phyloP scores from a whole-genome alignment of 2,113 vertebrate genomes.

The Sterna hirundo region DNA sequence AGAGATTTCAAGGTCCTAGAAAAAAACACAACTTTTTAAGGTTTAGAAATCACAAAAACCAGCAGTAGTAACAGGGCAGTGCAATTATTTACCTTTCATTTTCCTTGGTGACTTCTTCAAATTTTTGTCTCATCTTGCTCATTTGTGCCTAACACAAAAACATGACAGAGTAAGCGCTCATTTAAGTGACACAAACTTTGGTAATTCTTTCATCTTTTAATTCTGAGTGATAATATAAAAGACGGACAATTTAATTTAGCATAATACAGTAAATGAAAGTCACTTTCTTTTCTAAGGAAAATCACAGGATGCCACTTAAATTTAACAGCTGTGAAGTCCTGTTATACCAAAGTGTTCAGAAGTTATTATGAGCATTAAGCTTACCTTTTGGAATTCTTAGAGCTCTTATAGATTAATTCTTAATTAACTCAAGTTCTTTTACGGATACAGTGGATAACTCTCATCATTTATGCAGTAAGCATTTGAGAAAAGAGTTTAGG shows the following conservation, averaged over 20 bases:
- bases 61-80: not conserved
- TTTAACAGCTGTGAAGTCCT: not conserved
- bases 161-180: not conserved
- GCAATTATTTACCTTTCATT: slow-evolving; percentile 87
- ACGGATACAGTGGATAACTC: not conserved
- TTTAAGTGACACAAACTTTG: not conserved
- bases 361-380: not conserved
- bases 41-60: not conserved
- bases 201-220: not conserved
- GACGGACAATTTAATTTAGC: not conserved
- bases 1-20: not conserved
- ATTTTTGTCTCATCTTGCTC: slow-evolving; percentile 80
- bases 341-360: not conserved
- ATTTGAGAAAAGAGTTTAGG: not conserved
- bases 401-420: not conserved
- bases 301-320: not conserved
- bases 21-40: not conserved
- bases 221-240: not conserved
- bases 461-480: not conserved
- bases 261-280: not conserved
- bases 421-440: not conserved
- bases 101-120: slow-evolving; percentile 87
- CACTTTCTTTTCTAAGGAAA: not conserved
- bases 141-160: slow-evolving; percentile 79
- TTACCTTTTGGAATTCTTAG: not conserved